A percentile compares a stretch with the other conserved stretches of the same genome.
These are phyloP conservation scores for Lasius fuliginosus DNA, from an alignment of 2,888 invertebrate genomes.

Conservation along the genomic window DNA sequence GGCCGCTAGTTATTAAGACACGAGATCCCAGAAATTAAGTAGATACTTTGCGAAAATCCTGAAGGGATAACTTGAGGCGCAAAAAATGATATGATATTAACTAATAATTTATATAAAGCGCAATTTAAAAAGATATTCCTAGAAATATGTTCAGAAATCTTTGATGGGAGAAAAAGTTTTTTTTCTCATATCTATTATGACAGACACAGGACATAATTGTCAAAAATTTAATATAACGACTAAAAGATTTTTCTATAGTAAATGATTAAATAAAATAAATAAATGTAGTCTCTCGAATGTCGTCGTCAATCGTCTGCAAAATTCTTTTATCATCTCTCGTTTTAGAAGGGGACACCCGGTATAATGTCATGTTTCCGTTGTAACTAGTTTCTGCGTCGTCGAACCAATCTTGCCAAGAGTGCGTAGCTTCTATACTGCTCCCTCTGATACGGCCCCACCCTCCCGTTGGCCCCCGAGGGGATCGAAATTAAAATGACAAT, in stretches of 20 bases:
- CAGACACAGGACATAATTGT: neutral
- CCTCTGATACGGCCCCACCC: slow-evolving; percentile 74
- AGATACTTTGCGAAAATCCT: neutral
- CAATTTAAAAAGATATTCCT: neutral
- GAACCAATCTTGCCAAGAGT: slow-evolving; percentile 80
- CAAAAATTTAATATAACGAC: neutral
- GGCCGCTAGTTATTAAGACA: slow-evolving; percentile 22
- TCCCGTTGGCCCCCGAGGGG: slow-evolving; percentile 74
- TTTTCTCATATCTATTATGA: neutral
- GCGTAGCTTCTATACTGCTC: slow-evolving; percentile 68
- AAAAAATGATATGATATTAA: neutral
- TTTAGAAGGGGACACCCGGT: slow-evolving; percentile 67
- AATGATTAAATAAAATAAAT: neutral
- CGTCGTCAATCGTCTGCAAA: neutral
- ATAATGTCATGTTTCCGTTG: slow-evolving; percentile 67
- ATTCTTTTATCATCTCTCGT: neutral
- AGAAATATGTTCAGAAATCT: neutral
- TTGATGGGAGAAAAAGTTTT: neutral
- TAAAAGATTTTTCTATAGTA: neutral
- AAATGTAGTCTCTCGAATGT: neutral
- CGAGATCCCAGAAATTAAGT: slow-evolving; percentile 6
- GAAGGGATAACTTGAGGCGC: neutral
- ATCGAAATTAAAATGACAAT: slow-evolving; percentile 86
- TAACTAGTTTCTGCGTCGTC: slow-evolving; percentile 78
- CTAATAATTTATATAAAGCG: neutral